Evolutionary conservation across 2,797 vertebrate species (phyloP).

Genomic region (Naso thynnoides): DNA sequence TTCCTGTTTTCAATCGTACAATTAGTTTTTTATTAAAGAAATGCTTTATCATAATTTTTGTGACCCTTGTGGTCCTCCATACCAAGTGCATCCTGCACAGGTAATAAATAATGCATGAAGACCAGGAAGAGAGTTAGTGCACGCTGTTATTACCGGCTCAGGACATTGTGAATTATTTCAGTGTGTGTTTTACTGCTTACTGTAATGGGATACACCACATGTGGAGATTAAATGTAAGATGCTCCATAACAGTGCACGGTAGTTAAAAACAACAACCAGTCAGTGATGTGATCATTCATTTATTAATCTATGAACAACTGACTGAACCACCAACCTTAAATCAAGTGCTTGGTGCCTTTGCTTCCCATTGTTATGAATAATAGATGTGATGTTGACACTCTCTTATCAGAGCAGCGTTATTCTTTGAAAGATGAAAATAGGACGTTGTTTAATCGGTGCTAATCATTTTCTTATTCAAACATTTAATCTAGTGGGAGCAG

Average conservation of each 20-base stretch:
- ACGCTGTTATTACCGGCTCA: neutral
- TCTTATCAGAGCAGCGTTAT: neutral
- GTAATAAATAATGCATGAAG: neutral
- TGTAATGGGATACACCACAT: neutral
- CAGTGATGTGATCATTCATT: neutral
- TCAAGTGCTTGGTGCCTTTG: neutral
- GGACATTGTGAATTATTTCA: neutral
- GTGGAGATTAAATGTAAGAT: too few relatives aligned
- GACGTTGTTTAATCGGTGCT: neutral
- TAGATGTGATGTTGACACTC: neutral
- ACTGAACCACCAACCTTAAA: neutral
- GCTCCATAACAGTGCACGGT: too few relatives aligned
- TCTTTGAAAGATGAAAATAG: neutral
- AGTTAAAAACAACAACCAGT: neutral
- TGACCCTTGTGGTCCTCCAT: too few relatives aligned
- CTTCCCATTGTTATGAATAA: slow-evolving; percentile 6
- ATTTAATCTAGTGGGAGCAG: neutral
- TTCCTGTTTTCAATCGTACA: too few relatives aligned
- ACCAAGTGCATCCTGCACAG: neutral
- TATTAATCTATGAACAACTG: neutral
- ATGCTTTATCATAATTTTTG: too few relatives aligned
- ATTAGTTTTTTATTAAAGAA: too few relatives aligned
- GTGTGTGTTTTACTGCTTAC: neutral
- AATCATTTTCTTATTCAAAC: neutral
- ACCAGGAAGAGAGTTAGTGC: neutral